A percentile compares a stretch with the other conserved stretches of the same genome.
Evolutionary conservation across 2,797 vertebrate species (phyloP).

Genomic region (Rallus crepitans): DNA sequence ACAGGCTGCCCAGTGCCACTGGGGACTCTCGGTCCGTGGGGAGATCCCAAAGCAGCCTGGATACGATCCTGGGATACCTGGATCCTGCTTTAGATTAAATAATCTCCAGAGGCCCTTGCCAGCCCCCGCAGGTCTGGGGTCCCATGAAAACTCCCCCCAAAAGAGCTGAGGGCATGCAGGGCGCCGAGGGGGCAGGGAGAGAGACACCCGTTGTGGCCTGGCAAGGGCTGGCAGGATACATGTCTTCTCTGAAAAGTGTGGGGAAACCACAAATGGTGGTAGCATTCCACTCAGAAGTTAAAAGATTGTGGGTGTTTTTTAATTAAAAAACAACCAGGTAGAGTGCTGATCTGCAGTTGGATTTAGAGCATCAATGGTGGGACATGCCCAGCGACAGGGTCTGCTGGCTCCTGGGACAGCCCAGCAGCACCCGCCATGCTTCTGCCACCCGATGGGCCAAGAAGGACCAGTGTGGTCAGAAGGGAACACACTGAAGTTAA

Average conservation of each 20-base stretch:
- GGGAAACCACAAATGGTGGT: neutral
- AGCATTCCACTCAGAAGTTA: neutral
- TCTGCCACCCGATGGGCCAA: neutral
- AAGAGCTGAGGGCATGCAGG: neutral
- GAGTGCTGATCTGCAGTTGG: neutral
- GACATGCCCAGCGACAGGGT: too few species aligned
- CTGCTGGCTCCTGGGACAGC: neutral
- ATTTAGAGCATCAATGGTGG: fast-evolving
- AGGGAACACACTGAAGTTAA: neutral
- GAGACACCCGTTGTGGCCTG: fast-evolving
- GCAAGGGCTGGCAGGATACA: fast-evolving
- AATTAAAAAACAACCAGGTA: fast-evolving
- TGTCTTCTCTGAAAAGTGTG: fast-evolving
- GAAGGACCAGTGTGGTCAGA: neutral
- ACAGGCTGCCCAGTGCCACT: too few species aligned
- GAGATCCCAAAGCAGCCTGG: too few species aligned
- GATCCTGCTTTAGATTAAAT: too few species aligned
- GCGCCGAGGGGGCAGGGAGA: neutral
- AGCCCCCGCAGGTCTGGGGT: too few species aligned
- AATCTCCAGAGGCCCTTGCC: too few species aligned
- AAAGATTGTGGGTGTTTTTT: too few species aligned
- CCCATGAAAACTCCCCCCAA: too few species aligned
- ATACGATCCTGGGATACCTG: too few species aligned
- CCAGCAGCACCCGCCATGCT: fast-evolving
- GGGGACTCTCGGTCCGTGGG: too few species aligned